phyloP scores from a whole-genome alignment of 2,113 vertebrate genomes.

The Cephalopholis sonnerati region DNA sequence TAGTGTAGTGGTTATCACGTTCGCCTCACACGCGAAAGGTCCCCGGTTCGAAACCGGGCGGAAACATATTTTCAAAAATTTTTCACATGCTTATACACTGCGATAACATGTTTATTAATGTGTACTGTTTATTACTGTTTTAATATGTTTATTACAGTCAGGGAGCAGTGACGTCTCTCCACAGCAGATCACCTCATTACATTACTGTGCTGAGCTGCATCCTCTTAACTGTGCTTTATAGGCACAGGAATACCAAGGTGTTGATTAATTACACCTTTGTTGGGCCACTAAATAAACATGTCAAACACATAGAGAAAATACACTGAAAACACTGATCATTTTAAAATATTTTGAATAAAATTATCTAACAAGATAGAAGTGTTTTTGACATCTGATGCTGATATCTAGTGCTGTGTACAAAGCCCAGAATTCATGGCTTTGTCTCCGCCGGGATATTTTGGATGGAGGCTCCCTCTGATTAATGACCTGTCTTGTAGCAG shows the following conservation, averaged over 20 bases:
- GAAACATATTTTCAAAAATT: constrained; percentile 54
- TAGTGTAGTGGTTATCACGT: constrained; percentile 86
- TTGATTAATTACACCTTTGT: too few relatives aligned
- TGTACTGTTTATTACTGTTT: too few relatives aligned
- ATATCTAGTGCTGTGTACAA: not conserved
- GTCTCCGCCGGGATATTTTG: not conserved
- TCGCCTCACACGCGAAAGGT: constrained; percentile 82
- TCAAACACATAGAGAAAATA: not conserved
- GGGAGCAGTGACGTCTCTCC: too few relatives aligned
- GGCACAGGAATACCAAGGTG: too few relatives aligned
- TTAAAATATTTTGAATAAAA: too few relatives aligned
- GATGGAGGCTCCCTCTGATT: not conserved
- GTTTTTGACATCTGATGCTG: not conserved
- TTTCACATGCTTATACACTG: too few relatives aligned
- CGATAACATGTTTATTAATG: too few relatives aligned
- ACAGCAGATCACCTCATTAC: too few relatives aligned
- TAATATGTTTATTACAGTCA: too few relatives aligned
- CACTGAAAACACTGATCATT: not conserved
- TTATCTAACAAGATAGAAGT: too few relatives aligned
- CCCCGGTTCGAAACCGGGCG: constrained; percentile 83
- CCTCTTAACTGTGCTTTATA: too few relatives aligned
- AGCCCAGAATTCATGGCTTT: not conserved
- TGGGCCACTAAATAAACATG: not conserved
- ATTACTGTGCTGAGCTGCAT: too few relatives aligned
- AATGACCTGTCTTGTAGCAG: constrained; percentile 1